Evolutionary conservation across 1,140 invertebrate species (phyloP).

Genomic region (Limonius californicus): DNA sequence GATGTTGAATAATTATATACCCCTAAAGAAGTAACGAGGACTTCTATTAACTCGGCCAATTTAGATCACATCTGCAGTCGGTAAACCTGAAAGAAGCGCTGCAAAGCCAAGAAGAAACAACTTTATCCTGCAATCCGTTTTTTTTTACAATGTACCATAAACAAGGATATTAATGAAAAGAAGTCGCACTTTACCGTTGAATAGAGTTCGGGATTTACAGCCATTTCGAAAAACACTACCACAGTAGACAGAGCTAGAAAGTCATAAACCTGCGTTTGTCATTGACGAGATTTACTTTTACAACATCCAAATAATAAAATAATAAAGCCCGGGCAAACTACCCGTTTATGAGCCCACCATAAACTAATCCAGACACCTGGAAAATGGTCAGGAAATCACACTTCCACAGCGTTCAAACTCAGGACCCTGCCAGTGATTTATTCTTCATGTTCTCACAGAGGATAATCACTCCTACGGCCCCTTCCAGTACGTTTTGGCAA

Average conservation of each 20-base stretch:
- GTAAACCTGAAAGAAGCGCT: too few species aligned
- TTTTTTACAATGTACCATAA: background rate
- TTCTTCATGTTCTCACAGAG: constrained; percentile 26
- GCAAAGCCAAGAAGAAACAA: background rate
- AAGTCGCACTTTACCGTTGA: background rate
- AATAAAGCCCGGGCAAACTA: constrained; percentile 22
- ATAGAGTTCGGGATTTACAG: background rate
- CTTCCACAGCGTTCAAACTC: constrained; percentile 24
- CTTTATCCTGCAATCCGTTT: background rate
- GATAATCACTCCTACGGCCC: constrained; percentile 19
- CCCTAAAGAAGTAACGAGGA: too few species aligned
- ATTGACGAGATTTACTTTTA: background rate
- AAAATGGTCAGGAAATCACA: constrained; percentile 29
- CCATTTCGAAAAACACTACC: background rate
- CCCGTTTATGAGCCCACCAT: constrained; percentile 31
- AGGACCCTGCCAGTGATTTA: constrained; percentile 25
- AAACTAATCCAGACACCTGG: constrained; percentile 33
- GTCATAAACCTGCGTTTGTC: background rate
- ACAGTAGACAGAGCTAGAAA: background rate
- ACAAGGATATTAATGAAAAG: background rate
- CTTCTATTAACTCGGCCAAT: too few species aligned
- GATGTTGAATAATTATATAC: too few species aligned
- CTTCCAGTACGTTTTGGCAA: background rate
- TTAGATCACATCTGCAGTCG: too few species aligned
- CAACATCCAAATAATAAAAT: background rate